Percentiles rank a stretch among this genome's conserved stretches.
These are phyloP conservation scores for Orestias chungarensis DNA, from an alignment of 2,797 vertebrate genomes.

Conservation along the genomic window DNA sequence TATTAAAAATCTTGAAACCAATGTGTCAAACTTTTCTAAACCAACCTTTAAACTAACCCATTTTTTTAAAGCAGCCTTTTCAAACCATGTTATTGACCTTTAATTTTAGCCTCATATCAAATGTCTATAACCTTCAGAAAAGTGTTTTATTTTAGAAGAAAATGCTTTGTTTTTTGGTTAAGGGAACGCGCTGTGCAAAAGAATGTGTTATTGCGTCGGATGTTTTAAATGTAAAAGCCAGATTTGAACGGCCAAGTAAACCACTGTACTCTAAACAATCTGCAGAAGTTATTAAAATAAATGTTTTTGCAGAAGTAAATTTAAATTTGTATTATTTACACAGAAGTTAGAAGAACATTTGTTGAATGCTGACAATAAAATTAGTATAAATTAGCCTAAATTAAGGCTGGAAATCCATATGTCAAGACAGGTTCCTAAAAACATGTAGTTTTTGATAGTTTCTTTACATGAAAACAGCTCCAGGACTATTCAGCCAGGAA, in stretches of 20 bases:
- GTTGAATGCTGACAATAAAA: background rate
- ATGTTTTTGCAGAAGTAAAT: background rate
- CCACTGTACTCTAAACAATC: background rate
- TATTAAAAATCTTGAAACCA: background rate
- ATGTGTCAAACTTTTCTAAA: background rate
- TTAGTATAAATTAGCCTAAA: background rate
- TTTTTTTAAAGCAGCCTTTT: too few relatives aligned
- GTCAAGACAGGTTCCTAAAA: too few relatives aligned
- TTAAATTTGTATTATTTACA: background rate
- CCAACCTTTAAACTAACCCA: too few relatives aligned
- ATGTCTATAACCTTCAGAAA: background rate
- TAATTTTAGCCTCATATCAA: background rate
- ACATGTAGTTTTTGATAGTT: too few relatives aligned
- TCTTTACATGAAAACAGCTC: too few relatives aligned
- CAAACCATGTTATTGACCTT: too few relatives aligned
- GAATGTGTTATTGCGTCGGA: background rate
- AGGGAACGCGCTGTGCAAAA: background rate
- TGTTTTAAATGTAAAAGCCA: slow-evolving; percentile 6
- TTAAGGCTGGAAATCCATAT: too few relatives aligned
- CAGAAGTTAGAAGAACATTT: background rate
- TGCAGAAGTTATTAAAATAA: background rate
- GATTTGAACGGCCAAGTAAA: background rate
- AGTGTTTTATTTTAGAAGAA: background rate
- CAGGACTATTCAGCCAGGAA: too few relatives aligned
- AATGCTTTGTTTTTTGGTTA: slow-evolving; percentile 1